A percentile compares a stretch with the other conserved stretches of the same genome.
Evolutionary conservation across 23 tunicate species (phyloP).

Genomic region (Trididemnum miniatum): DNA sequence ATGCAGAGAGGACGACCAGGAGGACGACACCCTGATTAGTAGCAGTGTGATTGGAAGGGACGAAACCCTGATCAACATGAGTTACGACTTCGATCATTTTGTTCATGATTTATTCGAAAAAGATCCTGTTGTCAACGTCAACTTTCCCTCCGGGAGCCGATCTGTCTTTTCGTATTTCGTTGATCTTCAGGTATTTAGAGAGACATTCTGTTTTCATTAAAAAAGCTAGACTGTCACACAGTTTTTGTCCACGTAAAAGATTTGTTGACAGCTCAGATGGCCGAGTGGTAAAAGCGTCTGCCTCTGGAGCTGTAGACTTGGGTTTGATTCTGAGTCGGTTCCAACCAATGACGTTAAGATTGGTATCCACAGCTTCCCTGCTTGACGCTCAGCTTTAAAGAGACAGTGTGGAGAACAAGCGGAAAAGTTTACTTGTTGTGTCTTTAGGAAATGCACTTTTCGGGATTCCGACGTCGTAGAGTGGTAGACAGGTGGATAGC

Average conservation of each 20-base stretch:
- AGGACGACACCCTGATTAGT: conserved; percentile 89
- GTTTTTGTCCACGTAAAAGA: too few species aligned
- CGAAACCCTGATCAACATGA: conserved; percentile 85
- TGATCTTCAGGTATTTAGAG: conserved; percentile 82
- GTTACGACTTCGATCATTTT: conserved; percentile 93
- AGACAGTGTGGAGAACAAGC: too few species aligned
- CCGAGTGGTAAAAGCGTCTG: background rate
- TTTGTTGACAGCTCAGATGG: background rate
- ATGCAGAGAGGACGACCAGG: conserved; percentile 93
- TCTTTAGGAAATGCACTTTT: too few species aligned
- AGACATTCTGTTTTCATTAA: too few species aligned
- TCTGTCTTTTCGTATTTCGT: conserved; percentile 94
- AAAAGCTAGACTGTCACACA: too few species aligned
- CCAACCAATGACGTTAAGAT: background rate
- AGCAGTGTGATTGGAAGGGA: conserved; percentile 83
- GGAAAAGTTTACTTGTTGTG: too few species aligned
- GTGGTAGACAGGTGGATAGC: too few species aligned
- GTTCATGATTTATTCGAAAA: conserved; percentile 91
- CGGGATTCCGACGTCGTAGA: too few species aligned
- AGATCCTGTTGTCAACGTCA: conserved; percentile 56
- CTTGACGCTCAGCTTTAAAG: too few species aligned
- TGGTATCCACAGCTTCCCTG: background rate
- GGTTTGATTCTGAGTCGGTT: background rate
- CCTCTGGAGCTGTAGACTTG: background rate
- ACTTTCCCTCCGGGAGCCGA: conserved; percentile 88